Base-by-base conservation (phyloP, 2,888 invertebrate genomes). In the Amiota communis region DNA sequence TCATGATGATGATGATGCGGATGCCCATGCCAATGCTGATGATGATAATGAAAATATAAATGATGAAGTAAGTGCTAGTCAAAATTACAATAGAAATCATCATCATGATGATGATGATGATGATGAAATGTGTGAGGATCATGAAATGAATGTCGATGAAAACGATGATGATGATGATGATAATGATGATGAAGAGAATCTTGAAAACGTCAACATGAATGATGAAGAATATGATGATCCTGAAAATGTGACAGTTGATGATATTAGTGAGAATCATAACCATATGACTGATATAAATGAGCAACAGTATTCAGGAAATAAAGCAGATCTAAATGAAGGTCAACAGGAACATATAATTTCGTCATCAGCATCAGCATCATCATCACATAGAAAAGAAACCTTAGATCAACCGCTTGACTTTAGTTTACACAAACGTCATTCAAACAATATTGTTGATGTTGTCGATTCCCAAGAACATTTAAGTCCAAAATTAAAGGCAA, bases 331-430 rank as follows among this genome's bases (percentile, higher is more conserved):
- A 4, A 36, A 36, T 36, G 20, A 81, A 85, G 70, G 78, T 84
- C 75, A 47, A 47, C 23, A 23, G 3, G 23, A 23, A 23, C 23
- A 23, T 23, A 23, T 23, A 3, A 3, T 23, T 23, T 1, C 23
- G 23, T 23, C 23, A 23, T n/a, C n/a, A n/a, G 2, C 36, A 36
- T 36, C 36, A 36, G 2, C 36, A 36, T 36, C 6, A 36, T 36
- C 36, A 36, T 2, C 6, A 36, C 3, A 36, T 36, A 36, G 53
- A 3, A 13, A 13, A 53, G 79, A 80, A 49, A 79, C 83, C 73
- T 82, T 82, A 1, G 88, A 88, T 72, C 88, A 89, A 72, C 89
- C 89, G 6, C 80, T 89, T 2, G 89, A 89, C 74, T 89, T 89
- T 53, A 89, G 89, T 56, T 73, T 89, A 71, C 87, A 87, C 75